Percentiles rank a stretch among this genome's conserved stretches.
phyloP scores from a whole-genome alignment of 2,888 invertebrate species.

The Ichneumon xanthorius region DNA sequence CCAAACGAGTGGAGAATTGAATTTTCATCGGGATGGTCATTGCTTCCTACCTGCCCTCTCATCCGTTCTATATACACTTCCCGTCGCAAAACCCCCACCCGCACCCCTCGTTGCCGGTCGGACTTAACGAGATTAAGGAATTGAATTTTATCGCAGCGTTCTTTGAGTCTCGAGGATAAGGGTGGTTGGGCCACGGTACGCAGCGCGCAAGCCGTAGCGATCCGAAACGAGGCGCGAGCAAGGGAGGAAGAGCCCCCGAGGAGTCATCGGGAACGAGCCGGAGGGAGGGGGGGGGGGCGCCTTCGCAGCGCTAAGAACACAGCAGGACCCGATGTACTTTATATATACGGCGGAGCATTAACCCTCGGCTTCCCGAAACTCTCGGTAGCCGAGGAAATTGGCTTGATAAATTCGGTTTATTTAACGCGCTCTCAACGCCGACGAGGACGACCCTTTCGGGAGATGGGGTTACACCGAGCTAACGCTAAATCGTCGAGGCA shows the following conservation, averaged over 20 bases:
- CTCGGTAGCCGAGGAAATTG: slow-evolving; percentile 55
- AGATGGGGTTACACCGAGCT: slow-evolving; percentile 47
- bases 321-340: slow-evolving; percentile 25
- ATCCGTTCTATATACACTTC: neutral
- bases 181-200: slow-evolving; percentile 27
- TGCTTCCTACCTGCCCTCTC: neutral
- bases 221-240: slow-evolving; percentile 31
- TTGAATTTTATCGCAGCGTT: slow-evolving; percentile 56
- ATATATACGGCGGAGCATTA: slow-evolving; percentile 13
- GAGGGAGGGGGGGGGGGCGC: neutral
- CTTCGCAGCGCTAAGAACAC: slow-evolving; percentile 31
- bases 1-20: slow-evolving; percentile 55
- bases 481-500: slow-evolving; percentile 60
- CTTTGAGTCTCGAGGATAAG: slow-evolving; percentile 34
- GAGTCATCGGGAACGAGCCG: slow-evolving; percentile 37
- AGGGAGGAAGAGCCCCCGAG: slow-evolving; percentile 35
- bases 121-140: slow-evolving; percentile 48
- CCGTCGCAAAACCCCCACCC: neutral
- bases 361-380: slow-evolving; percentile 46
- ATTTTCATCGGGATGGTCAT: slow-evolving; percentile 53
- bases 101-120: neutral
- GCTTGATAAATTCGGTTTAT: slow-evolving; percentile 68
- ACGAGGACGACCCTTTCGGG: slow-evolving; percentile 59
- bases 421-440: slow-evolving; percentile 55
- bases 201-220: slow-evolving; percentile 6